Evolutionary conservation across 2,888 invertebrate species (phyloP), one percentile per base, ranked within the genome.

Genomic region (Conops quadrifasciatus): DNA sequence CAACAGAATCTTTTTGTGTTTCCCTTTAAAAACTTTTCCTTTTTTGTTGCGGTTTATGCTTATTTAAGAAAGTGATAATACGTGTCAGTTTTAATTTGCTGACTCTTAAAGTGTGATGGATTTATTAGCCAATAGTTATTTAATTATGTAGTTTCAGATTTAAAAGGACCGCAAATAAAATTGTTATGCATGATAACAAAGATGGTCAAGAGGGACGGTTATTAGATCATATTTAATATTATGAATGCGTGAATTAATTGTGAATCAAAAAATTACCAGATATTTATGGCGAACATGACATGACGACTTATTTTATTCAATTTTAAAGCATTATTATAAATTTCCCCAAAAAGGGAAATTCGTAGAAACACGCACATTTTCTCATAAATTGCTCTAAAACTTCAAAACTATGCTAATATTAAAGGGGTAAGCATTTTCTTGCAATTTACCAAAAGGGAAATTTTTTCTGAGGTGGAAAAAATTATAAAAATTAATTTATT

Each of bases 61-160:
- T 47, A 24, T 67, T 59, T 58, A 45, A 58, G 13, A 45, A 66
- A 66, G 73, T 69, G 71, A 72, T 72, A 72, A 74, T 36, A 72
- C 66, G 36, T 75, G 75, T 74, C 73, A 73, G 56, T 63, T 69
- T 69, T 64, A 71, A 73, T 71, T 74, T 70, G 71, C 28, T 49
- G 51, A 66, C 60, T 58, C 65, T 45, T 28, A n/a, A 45, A 56
- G 36, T 1, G 26, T 45, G 58, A 45, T 67, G 9, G 36, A 36
- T 36, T 36, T 36, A 36, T 36, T 36, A 36, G 9, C 36, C 4
- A 4, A 36, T 9, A 36, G 9, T 36, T 36, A 36, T 36, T 36
- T 36, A 36, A 36, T 36, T 36, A n/a, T n/a, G n/a, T n/a, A 9
- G 36, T 36, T 36, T 36, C 5, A 36, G 36, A 36, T 36, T 36